Percentiles rank a stretch among this genome's conserved stretches.
These are phyloP conservation scores for Drymodes brunneopygia DNA, from an alignment of 2,113 vertebrate species.

Conservation along the genomic window DNA sequence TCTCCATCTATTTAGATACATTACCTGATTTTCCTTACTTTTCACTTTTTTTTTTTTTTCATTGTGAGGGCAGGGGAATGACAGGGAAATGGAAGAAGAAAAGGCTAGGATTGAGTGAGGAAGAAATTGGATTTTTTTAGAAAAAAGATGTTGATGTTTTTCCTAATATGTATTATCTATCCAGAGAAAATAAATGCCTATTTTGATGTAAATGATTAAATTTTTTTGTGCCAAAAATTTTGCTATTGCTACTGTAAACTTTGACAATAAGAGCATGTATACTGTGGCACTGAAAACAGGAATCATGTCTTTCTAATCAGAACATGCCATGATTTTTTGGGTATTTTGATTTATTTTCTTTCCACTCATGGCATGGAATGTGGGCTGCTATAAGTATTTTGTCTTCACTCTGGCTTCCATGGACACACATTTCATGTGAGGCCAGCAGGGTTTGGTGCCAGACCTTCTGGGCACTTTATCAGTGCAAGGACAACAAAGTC, in stretches of 20 bases:
- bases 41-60: neutral
- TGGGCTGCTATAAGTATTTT: neutral
- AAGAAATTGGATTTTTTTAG: rapidly evolving
- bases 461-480: neutral
- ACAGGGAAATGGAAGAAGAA: neutral
- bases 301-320: neutral
- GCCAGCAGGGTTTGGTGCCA: neutral
- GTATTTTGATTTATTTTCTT: neutral
- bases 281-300: neutral
- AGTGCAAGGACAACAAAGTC: neutral
- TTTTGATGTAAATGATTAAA: neutral
- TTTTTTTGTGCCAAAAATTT: neutral
- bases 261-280: neutral
- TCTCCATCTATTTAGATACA: neutral
- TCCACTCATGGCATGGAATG: neutral
- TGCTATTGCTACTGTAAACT: neutral
- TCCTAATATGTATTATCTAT: neutral
- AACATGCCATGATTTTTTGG: neutral
- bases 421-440: neutral
- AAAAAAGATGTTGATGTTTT: neutral
- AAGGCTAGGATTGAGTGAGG: neutral
- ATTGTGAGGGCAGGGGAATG: neutral
- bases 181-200: neutral
- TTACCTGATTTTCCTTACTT: neutral
- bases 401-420: neutral